These are phyloP conservation scores for Tachina lurida DNA, from an alignment of 2,888 invertebrate species.

Conservation along the genomic window DNA sequence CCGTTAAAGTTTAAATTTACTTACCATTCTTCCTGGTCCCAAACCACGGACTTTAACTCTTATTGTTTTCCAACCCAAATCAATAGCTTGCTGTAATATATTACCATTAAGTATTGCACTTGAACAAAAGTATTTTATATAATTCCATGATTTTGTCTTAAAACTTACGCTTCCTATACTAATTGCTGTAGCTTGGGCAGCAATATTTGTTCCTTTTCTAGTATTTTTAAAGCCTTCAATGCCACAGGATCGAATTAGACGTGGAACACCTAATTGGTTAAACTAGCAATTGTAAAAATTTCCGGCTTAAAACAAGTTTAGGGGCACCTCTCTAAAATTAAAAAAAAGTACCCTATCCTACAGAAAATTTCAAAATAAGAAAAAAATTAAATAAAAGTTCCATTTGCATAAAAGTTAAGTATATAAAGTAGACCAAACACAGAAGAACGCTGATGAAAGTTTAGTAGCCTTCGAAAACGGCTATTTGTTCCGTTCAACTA, in stretches of 20 bases:
- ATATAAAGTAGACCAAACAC: no score
- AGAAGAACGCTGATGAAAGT: no score
- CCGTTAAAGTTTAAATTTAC: constrained; percentile 68
- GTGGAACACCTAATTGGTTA: constrained; percentile 83
- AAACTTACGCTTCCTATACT: constrained; percentile 88
- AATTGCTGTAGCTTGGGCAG: constrained; percentile 96
- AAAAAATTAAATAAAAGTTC: no score
- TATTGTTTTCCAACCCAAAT: constrained; percentile 89
- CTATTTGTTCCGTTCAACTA: no score
- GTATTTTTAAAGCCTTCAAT: constrained; percentile 97
- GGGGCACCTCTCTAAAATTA: no score
- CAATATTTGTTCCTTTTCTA: constrained; percentile 97
- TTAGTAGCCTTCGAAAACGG: no score
- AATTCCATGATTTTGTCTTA: not conserved
- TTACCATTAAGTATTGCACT: constrained; percentile 70
- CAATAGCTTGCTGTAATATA: constrained; percentile 86
- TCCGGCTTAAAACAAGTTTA: not conserved
- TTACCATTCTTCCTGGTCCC: constrained; percentile 95
- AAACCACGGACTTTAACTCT: constrained; percentile 91
- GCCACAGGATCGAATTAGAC: constrained; percentile 90
- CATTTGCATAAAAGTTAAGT: no score
- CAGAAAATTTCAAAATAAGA: no score
- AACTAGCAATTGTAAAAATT: not conserved
- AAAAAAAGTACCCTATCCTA: no score
- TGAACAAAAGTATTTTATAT: not conserved